Conservation (phyloP, 2,888 invertebrate genomes). For the Cerceris rybyensis region DNA sequence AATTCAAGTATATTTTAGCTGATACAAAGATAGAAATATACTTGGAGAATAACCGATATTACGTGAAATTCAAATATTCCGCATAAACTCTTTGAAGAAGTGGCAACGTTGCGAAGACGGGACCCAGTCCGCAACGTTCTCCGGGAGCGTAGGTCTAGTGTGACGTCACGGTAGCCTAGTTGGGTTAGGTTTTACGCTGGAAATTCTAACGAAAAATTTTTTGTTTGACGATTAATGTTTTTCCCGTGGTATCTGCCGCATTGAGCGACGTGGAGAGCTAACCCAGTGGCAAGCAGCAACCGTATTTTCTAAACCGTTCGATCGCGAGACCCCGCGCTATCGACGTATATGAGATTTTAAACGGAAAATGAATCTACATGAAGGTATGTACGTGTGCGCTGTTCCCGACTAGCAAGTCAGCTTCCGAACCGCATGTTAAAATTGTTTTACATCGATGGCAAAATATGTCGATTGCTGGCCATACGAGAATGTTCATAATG, state of each 20-base stretch:
- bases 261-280: constrained; percentile 83
- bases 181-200: constrained; percentile 88
- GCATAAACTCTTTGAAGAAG: constrained; percentile 3
- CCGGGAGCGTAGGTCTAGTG: constrained; percentile 73
- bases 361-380: constrained; percentile 95
- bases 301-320: constrained; percentile 69
- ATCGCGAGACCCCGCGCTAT: constrained; percentile 77
- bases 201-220: constrained; percentile 87
- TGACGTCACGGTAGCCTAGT: constrained; percentile 85
- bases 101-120: constrained; percentile 50
- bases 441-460: constrained; percentile 21
- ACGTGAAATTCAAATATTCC: constrained; percentile 46
- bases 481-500: constrained; percentile 27
- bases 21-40: not conserved
- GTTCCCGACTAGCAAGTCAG: constrained; percentile 61
- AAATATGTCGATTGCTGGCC: not conserved
- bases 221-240: constrained; percentile 86
- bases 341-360: constrained; percentile 81
- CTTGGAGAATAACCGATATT: not conserved
- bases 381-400: constrained; percentile 88
- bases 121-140: constrained; percentile 57
- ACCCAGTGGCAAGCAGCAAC: constrained; percentile 61
- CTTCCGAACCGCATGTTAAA: constrained; percentile 32
- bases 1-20: not conserved
- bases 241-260: constrained; percentile 83